A percentile compares a stretch with the other conserved stretches of the same genome.
Conservation (phyloP, 2,113 vertebrate species). For the Notechis scutatus region DNA sequence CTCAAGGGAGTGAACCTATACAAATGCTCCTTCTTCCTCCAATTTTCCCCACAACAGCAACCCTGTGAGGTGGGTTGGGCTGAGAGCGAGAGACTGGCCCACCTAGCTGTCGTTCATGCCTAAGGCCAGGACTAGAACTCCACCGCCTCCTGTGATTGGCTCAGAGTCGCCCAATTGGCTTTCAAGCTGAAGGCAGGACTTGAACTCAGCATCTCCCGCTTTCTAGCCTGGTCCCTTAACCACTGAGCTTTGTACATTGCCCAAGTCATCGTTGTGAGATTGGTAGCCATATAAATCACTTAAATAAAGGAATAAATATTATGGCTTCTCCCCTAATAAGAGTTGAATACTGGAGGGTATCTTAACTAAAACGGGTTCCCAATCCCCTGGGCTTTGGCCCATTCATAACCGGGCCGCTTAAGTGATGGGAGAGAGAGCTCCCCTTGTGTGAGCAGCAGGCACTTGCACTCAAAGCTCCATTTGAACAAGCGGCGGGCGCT, state of each 20-base stretch:
- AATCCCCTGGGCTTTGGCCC: too few relatives aligned
- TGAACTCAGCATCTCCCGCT: not conserved
- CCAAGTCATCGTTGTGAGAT: not conserved
- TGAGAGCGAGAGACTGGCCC: not conserved
- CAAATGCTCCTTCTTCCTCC: not conserved
- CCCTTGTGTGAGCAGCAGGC: too few relatives aligned
- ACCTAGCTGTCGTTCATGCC: not conserved
- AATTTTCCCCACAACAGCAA: not conserved
- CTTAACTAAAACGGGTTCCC: too few relatives aligned
- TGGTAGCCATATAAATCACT: not conserved
- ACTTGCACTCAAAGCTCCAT: too few relatives aligned
- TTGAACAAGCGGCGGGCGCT: too few relatives aligned
- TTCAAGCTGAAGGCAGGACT: not conserved
- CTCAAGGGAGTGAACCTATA: not conserved
- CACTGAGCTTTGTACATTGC: not conserved
- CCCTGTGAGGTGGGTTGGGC: not conserved
- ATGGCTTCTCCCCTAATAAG: not conserved
- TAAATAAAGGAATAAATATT: not conserved
- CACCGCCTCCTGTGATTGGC: not conserved
- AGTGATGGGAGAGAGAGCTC: too few relatives aligned
- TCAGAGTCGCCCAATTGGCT: not conserved
- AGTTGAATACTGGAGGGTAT: not conserved
- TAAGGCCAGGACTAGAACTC: not conserved
- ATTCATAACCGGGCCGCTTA: too few relatives aligned
- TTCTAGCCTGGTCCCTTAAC: not conserved